These are phyloP conservation scores for Catharus fuscescens DNA, from an alignment of 2,113 vertebrate species.

Conservation along the genomic window DNA sequence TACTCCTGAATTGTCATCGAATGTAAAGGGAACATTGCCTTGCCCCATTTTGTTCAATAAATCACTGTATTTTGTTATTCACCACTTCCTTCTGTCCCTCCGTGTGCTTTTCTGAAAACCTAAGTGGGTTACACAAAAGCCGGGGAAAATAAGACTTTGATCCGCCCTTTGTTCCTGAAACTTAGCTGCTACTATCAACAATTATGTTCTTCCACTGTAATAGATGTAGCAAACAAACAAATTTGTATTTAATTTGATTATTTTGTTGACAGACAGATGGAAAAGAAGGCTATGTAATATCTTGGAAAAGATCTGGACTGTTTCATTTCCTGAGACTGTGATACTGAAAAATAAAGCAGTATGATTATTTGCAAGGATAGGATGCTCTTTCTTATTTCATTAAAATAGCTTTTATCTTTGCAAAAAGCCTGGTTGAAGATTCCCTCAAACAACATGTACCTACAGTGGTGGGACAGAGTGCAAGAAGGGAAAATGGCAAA, in stretches of 20 bases:
- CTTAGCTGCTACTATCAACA: slow-evolving; percentile 11
- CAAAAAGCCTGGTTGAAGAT: neutral
- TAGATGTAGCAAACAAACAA: slow-evolving; percentile 47
- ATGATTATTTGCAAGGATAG: slow-evolving; percentile 22
- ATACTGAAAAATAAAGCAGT: slow-evolving; percentile 57
- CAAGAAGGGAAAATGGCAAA: neutral
- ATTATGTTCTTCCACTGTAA: slow-evolving; percentile 45
- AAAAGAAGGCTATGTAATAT: neutral
- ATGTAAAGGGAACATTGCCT: slow-evolving; percentile 68
- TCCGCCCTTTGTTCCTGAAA: neutral
- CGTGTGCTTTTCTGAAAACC: neutral
- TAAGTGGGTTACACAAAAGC: neutral
- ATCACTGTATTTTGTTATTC: slow-evolving; percentile 67
- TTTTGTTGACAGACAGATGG: neutral
- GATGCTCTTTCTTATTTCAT: neutral
- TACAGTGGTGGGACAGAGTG: neutral
- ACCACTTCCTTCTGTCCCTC: neutral
- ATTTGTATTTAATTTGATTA: slow-evolving; percentile 19
- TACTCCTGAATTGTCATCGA: slow-evolving; percentile 58
- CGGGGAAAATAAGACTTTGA: neutral
- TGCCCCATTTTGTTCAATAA: slow-evolving; percentile 74
- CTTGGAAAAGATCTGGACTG: slow-evolving; percentile 38
- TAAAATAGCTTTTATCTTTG: neutral
- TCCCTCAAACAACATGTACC: neutral
- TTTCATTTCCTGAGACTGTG: slow-evolving; percentile 34